Conservation (phyloP, 2,888 invertebrate species). For the Disparrhopalites patrizii region DNA sequence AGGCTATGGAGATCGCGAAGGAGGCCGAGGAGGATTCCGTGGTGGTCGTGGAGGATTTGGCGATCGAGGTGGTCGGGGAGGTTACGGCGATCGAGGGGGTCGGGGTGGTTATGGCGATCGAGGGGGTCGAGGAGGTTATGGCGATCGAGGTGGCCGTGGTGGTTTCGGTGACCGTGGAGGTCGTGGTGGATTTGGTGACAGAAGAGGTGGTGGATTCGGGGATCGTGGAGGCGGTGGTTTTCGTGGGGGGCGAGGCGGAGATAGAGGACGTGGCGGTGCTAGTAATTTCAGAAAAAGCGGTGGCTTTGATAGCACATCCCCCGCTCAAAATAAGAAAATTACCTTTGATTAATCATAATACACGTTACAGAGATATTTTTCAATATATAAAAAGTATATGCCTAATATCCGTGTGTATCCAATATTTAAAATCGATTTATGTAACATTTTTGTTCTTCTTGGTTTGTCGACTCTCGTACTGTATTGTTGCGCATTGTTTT, state of each 20-base stretch:
- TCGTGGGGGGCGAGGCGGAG: conserved; percentile 47
- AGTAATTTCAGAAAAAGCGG: conserved; percentile 37
- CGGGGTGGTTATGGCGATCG: conserved; percentile 46
- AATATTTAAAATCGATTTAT: neutral
- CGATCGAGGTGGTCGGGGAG: conserved; percentile 47
- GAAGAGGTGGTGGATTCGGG: conserved; percentile 41
- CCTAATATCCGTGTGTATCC: neutral
- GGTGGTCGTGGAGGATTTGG: conserved; percentile 42
- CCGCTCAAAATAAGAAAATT: conserved; percentile 71
- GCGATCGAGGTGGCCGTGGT: conserved; percentile 44
- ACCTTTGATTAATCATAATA: conserved; percentile 57
- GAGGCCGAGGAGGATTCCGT: conserved; percentile 49
- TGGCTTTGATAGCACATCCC: conserved; percentile 36
- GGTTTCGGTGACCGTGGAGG: conserved; percentile 45
- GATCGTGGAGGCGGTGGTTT: conserved; percentile 48
- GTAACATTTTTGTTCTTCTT: conserved; percentile 10
- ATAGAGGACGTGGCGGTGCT: conserved; percentile 23
- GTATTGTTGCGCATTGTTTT: neutral
- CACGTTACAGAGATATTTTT: too few species aligned
- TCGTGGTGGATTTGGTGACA: conserved; percentile 18
- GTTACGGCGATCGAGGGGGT: conserved; percentile 30
- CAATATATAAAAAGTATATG: too few species aligned
- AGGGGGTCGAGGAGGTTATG: conserved; percentile 42
- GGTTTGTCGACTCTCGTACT: neutral
- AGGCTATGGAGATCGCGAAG: conserved; percentile 28